Evolutionary conservation across 2,888 invertebrate genomes (phyloP), one percentile per base, ranked within the genome.

Genomic region (Eugnorisma glareosa): DNA sequence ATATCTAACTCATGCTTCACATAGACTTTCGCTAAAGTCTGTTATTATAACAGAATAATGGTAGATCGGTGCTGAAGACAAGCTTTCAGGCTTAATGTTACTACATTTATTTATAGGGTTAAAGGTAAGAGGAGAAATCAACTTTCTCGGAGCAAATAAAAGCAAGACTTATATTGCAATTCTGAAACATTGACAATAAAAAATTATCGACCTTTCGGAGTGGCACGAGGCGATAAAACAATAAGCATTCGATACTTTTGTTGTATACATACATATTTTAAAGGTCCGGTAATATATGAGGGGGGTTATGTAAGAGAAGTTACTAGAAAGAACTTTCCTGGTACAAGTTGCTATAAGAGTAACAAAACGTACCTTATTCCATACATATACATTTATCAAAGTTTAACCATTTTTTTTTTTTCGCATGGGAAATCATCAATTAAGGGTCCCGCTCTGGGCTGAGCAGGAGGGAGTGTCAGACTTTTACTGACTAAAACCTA

Each of bases 151-250:
- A 67, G 57, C 76, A 77, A 84, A 84, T 88, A 90, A 90, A 90
- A 89, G 85, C 85, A 89, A 86, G 86, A 90, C 87, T 89, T 89
- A 91, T 91, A 67, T 87, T 87, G 84, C 78, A 78, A 75, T 80
- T 72, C 82, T 85, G 86, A 83, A 86, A 83, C 84, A 85, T 91
- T 91, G 92, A 92, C 90, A 92, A 91, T 90, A 90, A 91, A 87
- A 88, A 88, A 90, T 89, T 89, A 92, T 88, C 84, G 85, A 83
- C 88, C 92, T 92, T 93, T 93, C 88, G 85, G 86, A 90, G 86
- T 85, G 87, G 86, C 69, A 64, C 40, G 75, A 68, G 77, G 86
- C 90, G 87, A 91, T 92, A 92, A 91, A 91, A 93, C 90, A 92
- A 91, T 89, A 88, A 89, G 89, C 90, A 88, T 88, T 90, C 89